A percentile compares a stretch with the other conserved stretches of the same genome.
phyloP scores from a whole-genome alignment of 2,113 vertebrate species.

The Porphyrio hochstetteri region DNA sequence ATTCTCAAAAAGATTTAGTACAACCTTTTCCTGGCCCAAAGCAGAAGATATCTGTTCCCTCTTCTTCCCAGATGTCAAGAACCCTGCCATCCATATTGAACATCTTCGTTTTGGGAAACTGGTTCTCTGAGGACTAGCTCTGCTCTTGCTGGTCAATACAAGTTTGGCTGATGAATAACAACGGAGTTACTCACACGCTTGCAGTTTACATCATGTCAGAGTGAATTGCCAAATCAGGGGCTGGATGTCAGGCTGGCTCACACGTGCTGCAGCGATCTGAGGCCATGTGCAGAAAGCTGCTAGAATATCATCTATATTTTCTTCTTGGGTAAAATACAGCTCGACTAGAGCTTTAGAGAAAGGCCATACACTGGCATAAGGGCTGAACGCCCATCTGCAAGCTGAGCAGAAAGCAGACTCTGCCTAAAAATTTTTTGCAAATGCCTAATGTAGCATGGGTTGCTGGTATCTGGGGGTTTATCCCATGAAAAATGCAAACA shows the following conservation, averaged over 20 bases:
- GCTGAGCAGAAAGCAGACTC: neutral
- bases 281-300: neutral
- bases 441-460: neutral
- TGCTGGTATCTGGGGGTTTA: neutral
- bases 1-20: constrained; percentile 28
- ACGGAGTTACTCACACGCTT: accelerated
- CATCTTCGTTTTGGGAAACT: neutral
- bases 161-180: accelerated
- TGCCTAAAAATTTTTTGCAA: neutral
- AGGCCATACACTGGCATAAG: neutral
- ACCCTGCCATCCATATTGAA: neutral
- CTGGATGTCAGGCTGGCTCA: neutral
- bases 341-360: neutral
- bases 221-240: neutral
- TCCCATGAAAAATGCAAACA: neutral
- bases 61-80: neutral
- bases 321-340: neutral
- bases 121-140: neutral
- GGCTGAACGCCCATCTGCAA: neutral
- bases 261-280: neutral
- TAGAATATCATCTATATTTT: neutral
- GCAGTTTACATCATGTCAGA: neutral
- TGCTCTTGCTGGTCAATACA: neutral
- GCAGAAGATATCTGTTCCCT: neutral
- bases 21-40: neutral